Evolutionary conservation across 2,113 vertebrate genomes (phyloP), one percentile per base, ranked within the genome.

Genomic region (Athene noctua): DNA sequence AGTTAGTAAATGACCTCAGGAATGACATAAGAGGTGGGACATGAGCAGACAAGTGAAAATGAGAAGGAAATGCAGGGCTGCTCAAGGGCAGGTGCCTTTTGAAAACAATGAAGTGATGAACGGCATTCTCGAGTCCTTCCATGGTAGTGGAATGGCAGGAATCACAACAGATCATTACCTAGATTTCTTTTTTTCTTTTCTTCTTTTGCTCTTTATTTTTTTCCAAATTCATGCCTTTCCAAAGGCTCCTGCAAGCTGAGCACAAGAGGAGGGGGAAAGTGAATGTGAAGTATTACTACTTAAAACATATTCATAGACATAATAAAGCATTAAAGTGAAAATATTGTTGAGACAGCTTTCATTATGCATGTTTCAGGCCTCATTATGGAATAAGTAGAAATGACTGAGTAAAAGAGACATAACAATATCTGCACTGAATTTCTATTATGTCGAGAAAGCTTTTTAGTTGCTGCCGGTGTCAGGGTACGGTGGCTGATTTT

Each of bases 271-370:
- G 84, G 84, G 94, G 58, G 32, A 74, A 94, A 91, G 84, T 15
- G 19, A 95, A 96, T 13, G 85, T 97, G 94, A 98, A 98, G 97
- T 98, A 98, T 99, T 98, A 97, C 97, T 98, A 98, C 98, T 98
- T 98, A 97, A 94, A 98, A 95, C 97, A 96, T 98, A 98, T 98
- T 98, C 98, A 97, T 95, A 98, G 98, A 99, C 98, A 99, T 99
- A 99, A 99, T 98, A 97, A 98, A 98, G 98, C 98, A 98, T 99
- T 99, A 99, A 98, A 98, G 98, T 98, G 98, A 98, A 99, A 99
- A 99, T 99, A 99, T 98, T 98, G 98, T 98, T 98, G 98, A 98
- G 99, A 99, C 99, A 99, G 99, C 98, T 99, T 98, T 99, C 99
- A 99, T 99, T 99, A 99, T 98, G 98, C 98, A 98, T 98, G 98